These are phyloP conservation scores for Caenorhabditis sinica DNA, from an alignment of 2,888 invertebrate genomes.

Conservation along the genomic window DNA sequence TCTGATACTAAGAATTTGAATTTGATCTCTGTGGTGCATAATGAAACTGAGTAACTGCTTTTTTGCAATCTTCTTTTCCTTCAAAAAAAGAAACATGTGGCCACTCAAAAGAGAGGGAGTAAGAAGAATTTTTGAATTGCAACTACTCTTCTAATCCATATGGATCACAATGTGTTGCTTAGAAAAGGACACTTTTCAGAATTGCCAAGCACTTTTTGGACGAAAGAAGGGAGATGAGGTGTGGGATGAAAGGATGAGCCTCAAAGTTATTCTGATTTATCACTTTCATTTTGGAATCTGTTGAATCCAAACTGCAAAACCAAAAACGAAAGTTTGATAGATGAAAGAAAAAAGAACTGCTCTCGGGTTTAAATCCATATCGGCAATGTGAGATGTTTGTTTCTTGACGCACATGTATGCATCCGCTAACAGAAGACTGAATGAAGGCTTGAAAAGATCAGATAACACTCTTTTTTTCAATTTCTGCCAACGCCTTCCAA, in stretches of 20 bases:
- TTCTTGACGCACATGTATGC: slow-evolving; percentile 65
- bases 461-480: slow-evolving; percentile 64
- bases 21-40: not conserved
- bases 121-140: slow-evolving; percentile 30
- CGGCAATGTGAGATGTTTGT: slow-evolving; percentile 67
- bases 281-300: slow-evolving; percentile 6
- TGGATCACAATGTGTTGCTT: slow-evolving; percentile 51
- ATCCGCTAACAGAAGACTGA: slow-evolving; percentile 66
- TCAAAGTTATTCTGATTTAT: slow-evolving; percentile 23
- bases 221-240: not conserved
- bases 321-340: slow-evolving; percentile 34
- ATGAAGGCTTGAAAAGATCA: slow-evolving; percentile 64
- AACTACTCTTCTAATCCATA: slow-evolving; percentile 48
- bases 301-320: not conserved
- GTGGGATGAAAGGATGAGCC: not conserved
- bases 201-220: slow-evolving; percentile 10
- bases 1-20: not conserved
- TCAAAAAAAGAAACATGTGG: slow-evolving; percentile 25
- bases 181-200: not conserved
- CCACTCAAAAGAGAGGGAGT: slow-evolving; percentile 9
- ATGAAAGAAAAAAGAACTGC: slow-evolving; percentile 38
- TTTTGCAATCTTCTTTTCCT: not conserved
- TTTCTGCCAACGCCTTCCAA: slow-evolving; percentile 59
- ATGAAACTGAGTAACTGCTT: slow-evolving; percentile 1
- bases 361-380: slow-evolving; percentile 42